These are phyloP conservation scores for Leucoptera coffeella DNA, from an alignment of 2,888 invertebrate species.

Conservation along the genomic window DNA sequence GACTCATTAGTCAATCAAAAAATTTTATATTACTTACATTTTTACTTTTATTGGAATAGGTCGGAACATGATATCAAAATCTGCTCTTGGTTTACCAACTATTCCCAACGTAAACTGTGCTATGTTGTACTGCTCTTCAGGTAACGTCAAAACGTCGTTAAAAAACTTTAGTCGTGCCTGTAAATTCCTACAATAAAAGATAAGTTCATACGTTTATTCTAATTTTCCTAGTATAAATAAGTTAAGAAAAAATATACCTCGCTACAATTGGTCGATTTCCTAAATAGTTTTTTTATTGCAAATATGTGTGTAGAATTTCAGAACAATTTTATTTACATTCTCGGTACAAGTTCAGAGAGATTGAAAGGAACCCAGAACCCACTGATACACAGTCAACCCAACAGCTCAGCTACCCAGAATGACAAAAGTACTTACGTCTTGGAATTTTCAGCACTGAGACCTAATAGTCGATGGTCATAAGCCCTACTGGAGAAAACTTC, in stretches of 20 bases:
- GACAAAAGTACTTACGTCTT: constrained; percentile 24
- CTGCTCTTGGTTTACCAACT: constrained; percentile 46
- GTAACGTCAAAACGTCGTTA: constrained; percentile 42
- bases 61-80: constrained; percentile 53
- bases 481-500: constrained; percentile 49
- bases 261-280: no score
- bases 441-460: constrained; percentile 39
- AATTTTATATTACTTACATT: no score
- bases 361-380: neutral
- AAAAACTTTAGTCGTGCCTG: constrained; percentile 44
- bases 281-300: no score
- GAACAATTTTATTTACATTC: no score
- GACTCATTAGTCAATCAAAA: no score
- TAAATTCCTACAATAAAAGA: no score
- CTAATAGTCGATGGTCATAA: constrained; percentile 55
- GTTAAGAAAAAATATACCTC: no score
- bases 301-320: no score
- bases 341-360: no score
- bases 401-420: no score
- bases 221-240: constrained; percentile 14
- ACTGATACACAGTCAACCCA: no score
- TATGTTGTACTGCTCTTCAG: constrained; percentile 43
- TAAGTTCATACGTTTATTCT: no score
- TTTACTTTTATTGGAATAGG: constrained; percentile 18
- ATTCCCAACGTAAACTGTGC: constrained; percentile 53